A percentile compares a stretch with the other conserved stretches of the same genome.
Evolutionary conservation across 2,113 vertebrate genomes (phyloP).

Genomic region (Pleuronectes platessa): DNA sequence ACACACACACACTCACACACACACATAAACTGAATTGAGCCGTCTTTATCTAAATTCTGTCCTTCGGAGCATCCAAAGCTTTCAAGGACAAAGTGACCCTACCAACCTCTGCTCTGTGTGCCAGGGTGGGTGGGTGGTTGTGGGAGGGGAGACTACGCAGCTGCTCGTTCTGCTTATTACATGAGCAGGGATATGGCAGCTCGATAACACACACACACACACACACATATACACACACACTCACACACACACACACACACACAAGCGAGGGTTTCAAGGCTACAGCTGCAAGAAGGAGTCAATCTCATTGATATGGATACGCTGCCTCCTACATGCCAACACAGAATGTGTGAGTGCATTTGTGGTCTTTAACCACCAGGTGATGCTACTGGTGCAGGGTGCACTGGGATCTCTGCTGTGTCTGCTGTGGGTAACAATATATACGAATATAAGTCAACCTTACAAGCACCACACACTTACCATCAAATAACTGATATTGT

Average conservation of each 20-base stretch:
- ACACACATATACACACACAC: constrained; percentile 30
- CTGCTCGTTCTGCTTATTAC: constrained; percentile 66
- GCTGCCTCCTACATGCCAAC: constrained; percentile 57
- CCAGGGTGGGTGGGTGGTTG: constrained; percentile 35
- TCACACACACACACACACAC: constrained; percentile 34
- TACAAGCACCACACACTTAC: neutral
- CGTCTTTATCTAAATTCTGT: constrained; percentile 65
- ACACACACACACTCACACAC: neutral
- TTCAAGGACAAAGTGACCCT: constrained; percentile 77
- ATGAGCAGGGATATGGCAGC: constrained; percentile 49
- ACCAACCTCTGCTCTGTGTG: constrained; percentile 52
- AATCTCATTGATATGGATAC: constrained; percentile 66
- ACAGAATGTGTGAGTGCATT: constrained; percentile 22
- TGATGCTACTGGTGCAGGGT: constrained; percentile 32
- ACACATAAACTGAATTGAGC: neutral
- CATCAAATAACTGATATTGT: neutral
- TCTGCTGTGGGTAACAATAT: neutral
- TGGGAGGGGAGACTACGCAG: constrained; percentile 54
- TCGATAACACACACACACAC: constrained; percentile 54
- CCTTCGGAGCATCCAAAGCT: constrained; percentile 69
- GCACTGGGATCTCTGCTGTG: neutral
- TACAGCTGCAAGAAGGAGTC: constrained; percentile 71
- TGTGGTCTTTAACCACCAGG: constrained; percentile 60
- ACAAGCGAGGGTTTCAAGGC: constrained; percentile 74
- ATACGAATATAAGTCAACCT: no score